Evolutionary conservation across 2,113 vertebrate genomes (phyloP).

Genomic region (Potamarius usumacintae): DNA sequence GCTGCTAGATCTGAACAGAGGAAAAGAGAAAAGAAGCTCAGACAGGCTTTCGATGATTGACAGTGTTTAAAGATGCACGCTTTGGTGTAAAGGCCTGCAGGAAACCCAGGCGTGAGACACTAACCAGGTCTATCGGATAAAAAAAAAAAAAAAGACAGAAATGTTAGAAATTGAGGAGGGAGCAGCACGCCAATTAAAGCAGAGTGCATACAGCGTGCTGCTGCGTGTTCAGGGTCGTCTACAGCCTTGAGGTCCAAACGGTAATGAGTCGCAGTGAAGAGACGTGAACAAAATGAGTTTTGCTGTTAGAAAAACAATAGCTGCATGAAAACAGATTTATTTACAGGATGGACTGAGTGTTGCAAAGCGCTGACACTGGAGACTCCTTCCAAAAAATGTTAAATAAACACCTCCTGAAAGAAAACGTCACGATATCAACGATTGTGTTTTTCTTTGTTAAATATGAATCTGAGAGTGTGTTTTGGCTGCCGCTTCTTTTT

Average conservation of each 20-base stretch:
- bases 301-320: background rate
- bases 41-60: slow-evolving; percentile 48
- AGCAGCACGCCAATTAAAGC: slow-evolving; percentile 5
- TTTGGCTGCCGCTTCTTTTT: too few relatives aligned
- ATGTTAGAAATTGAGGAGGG: background rate
- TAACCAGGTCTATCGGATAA: background rate
- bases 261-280: background rate
- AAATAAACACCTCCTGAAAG: background rate
- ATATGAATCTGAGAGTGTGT: too few relatives aligned
- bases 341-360: background rate
- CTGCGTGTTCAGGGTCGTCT: background rate
- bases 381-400: background rate
- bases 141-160: background rate
- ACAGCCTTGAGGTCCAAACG: background rate
- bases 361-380: background rate
- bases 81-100: slow-evolving; percentile 29
- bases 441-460: background rate
- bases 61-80: slow-evolving; percentile 32
- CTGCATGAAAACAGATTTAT: background rate
- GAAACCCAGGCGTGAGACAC: slow-evolving; percentile 13
- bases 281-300: background rate
- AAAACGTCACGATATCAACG: background rate
- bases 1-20: slow-evolving; percentile 26
- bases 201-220: background rate
- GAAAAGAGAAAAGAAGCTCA: slow-evolving; percentile 31